Conservation (phyloP, 2,113 vertebrate genomes). For the Equus quagga region DNA sequence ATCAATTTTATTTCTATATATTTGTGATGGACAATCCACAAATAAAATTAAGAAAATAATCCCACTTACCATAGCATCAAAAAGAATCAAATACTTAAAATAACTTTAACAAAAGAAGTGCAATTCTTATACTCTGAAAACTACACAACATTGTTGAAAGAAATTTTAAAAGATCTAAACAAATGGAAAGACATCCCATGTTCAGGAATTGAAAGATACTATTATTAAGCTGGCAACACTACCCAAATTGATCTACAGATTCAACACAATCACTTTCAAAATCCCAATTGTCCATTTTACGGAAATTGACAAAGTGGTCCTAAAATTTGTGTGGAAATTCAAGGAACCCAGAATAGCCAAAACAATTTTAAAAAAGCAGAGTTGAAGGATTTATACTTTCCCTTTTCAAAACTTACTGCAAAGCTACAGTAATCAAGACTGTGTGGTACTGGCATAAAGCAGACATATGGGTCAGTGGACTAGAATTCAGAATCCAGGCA, state of each 20-base stretch:
- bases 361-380: slow-evolving; percentile 31
- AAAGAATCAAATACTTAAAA: background rate
- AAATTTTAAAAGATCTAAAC: slow-evolving; percentile 12
- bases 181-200: background rate
- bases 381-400: background rate
- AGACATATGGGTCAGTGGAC: background rate
- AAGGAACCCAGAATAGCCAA: background rate
- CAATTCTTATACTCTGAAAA: slow-evolving; percentile 6
- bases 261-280: slow-evolving; percentile 17
- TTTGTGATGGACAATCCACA: background rate
- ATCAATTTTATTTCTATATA: background rate
- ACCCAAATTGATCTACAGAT: background rate
- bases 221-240: background rate
- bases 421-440: background rate
- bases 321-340: background rate
- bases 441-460: background rate
- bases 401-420: background rate
- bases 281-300: background rate
- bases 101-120: background rate
- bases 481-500: background rate
- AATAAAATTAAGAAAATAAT: background rate
- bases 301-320: background rate
- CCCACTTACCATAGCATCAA: background rate
- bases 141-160: background rate
- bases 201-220: background rate